Percentiles rank a stretch among this genome's conserved stretches.
These are phyloP conservation scores for Hemiprocne comata DNA, from an alignment of 2,113 vertebrate species.

Conservation along the genomic window DNA sequence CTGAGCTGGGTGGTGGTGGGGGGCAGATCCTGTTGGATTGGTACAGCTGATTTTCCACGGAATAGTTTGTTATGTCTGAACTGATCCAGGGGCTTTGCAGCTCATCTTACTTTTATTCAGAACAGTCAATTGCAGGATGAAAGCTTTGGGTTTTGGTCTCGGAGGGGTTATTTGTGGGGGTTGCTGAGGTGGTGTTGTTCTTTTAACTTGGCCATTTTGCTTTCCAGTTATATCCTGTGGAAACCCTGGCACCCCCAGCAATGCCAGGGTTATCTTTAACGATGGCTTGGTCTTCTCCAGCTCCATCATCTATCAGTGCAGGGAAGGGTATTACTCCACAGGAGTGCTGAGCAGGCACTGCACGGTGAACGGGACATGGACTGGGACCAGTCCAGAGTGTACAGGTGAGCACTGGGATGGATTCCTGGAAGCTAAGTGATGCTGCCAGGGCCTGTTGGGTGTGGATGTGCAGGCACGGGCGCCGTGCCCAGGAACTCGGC, in stretches of 20 bases:
- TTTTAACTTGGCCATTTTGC: neutral
- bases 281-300: conserved; percentile 91
- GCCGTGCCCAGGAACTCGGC: neutral
- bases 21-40: neutral
- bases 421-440: neutral
- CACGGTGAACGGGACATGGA: conserved; percentile 95
- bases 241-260: conserved; percentile 93
- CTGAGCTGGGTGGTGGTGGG: neutral
- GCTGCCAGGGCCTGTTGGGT: neutral
- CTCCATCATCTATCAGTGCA: conserved; percentile 91
- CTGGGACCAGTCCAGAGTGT: conserved; percentile 90
- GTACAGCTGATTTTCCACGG: neutral
- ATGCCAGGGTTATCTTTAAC: conserved; percentile 86
- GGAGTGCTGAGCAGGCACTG: conserved; percentile 94
- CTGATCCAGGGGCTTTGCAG: neutral
- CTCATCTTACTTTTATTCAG: neutral
- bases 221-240: conserved; percentile 91
- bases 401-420: conserved; percentile 74
- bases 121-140: neutral
- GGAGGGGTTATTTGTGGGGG: neutral
- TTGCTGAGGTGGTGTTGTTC: too few species aligned
- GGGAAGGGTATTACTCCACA: conserved; percentile 92
- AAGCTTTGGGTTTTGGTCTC: rapidly evolving
- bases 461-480: rapidly evolving
- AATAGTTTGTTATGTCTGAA: neutral